phyloP scores from a whole-genome alignment of 2,888 invertebrate genomes.

The Plagodis pulveraria region DNA sequence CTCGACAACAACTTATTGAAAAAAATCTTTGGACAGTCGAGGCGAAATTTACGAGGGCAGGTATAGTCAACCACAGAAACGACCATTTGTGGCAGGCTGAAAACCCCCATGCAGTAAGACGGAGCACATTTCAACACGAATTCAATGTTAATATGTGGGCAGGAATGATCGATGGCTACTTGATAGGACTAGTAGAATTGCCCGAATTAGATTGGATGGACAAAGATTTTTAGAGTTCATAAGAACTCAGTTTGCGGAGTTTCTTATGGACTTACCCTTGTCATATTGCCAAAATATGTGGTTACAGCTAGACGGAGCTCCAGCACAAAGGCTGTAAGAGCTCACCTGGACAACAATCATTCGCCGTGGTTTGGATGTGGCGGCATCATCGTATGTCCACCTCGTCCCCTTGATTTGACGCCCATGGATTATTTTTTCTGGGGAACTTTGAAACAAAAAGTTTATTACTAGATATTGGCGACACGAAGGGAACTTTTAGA shows the following conservation, averaged over 20 bases:
- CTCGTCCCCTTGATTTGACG: too few relatives aligned
- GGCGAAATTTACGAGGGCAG: constrained; percentile 7
- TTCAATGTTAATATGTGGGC: constrained; percentile 7
- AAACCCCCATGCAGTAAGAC: constrained; percentile 7
- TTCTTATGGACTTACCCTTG: not conserved
- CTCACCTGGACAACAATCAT: too few relatives aligned
- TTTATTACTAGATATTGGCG: too few relatives aligned
- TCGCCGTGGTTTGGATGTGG: too few relatives aligned
- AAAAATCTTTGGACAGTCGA: constrained; percentile 6
- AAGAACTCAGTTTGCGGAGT: not conserved
- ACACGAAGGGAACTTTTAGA: too few relatives aligned
- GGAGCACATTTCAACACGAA: constrained; percentile 6
- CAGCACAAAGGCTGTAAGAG: too few relatives aligned
- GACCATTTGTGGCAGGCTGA: constrained; percentile 3
- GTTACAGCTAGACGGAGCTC: too few relatives aligned
- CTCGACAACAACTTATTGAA: constrained; percentile 1
- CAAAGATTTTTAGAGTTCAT: too few relatives aligned
- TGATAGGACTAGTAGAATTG: constrained; percentile 3
- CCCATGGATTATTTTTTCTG: too few relatives aligned
- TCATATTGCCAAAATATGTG: not conserved
- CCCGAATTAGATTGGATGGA: constrained; percentile 4
- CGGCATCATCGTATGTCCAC: too few relatives aligned
- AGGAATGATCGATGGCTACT: constrained; percentile 6
- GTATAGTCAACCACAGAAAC: too few relatives aligned
- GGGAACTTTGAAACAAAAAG: too few relatives aligned